A percentile compares a stretch with the other conserved stretches of the same genome.
phyloP scores from a whole-genome alignment of 2,888 invertebrate species.

The Unio delphinus region DNA sequence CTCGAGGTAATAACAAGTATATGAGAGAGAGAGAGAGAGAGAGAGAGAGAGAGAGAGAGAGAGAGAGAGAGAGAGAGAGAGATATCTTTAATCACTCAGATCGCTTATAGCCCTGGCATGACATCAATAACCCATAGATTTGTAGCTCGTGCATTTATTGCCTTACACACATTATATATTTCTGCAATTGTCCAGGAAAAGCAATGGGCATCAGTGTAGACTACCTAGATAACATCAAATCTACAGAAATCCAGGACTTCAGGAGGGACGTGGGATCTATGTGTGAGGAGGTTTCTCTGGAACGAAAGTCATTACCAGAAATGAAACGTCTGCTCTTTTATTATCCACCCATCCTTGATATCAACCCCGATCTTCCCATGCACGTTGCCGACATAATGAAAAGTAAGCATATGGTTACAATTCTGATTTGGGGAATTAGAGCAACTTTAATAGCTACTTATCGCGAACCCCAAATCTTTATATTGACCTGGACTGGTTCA shows the following conservation, averaged over 20 bases:
- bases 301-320: slow-evolving; percentile 7
- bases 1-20: no score
- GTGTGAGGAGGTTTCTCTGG: slow-evolving; percentile 8
- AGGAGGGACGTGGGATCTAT: slow-evolving; percentile 8
- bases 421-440: slow-evolving; percentile 2
- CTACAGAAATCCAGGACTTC: slow-evolving; percentile 13
- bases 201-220: no score
- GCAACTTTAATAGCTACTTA: neutral
- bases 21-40: no score
- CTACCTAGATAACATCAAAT: slow-evolving; percentile 12
- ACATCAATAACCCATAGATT: no score
- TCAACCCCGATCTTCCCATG: slow-evolving; percentile 24
- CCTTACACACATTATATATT: no score
- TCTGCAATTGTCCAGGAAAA: no score
- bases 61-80: no score
- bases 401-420: slow-evolving; percentile 14
- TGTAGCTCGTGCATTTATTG: no score
- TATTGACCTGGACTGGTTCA: no score
- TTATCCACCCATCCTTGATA: slow-evolving; percentile 21
- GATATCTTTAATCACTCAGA: no score
- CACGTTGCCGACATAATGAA: slow-evolving; percentile 18
- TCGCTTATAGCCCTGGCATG: no score
- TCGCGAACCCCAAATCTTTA: neutral
- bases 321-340: slow-evolving; percentile 15
- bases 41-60: no score